phyloP scores from a whole-genome alignment of 1,140 invertebrate species.

The Aphelinus atriplicis region DNA sequence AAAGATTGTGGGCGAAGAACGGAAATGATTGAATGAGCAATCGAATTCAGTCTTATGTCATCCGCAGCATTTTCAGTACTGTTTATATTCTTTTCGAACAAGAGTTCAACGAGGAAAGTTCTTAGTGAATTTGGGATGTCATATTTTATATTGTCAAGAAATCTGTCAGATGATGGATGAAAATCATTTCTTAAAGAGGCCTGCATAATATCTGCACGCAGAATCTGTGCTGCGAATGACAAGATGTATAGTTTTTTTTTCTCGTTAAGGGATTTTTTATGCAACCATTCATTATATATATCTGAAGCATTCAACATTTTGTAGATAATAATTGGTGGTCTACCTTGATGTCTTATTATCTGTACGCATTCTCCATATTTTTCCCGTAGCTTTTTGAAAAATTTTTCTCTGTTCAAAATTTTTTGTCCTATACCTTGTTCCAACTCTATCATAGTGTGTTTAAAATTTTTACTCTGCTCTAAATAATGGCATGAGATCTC shows the following conservation, averaged over 20 bases:
- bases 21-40: constrained; percentile 54
- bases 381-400: constrained; percentile 12
- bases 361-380: constrained; percentile 30
- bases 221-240: constrained; percentile 15
- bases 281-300: constrained; percentile 22
- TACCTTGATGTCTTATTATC: constrained; percentile 23
- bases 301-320: constrained; percentile 14
- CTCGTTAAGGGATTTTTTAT: constrained; percentile 1
- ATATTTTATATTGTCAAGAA: constrained; percentile 28
- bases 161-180: constrained; percentile 25
- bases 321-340: constrained; percentile 23
- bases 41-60: constrained; percentile 46
- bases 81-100: constrained; percentile 16
- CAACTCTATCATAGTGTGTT: constrained; percentile 27
- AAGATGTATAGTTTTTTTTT: constrained; percentile 8
- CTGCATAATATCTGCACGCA: constrained; percentile 14
- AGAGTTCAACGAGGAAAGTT: constrained; percentile 15
- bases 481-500: constrained; percentile 28
- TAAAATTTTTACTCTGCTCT: constrained; percentile 26
- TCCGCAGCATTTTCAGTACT: constrained; percentile 40
- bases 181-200: constrained; percentile 7
- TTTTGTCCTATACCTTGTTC: neutral
- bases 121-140: constrained; percentile 28
- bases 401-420: constrained; percentile 3
- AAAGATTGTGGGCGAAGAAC: constrained; percentile 52